Conservation (phyloP, 2,888 invertebrate species). For the Drosophila paranaensis region DNA sequence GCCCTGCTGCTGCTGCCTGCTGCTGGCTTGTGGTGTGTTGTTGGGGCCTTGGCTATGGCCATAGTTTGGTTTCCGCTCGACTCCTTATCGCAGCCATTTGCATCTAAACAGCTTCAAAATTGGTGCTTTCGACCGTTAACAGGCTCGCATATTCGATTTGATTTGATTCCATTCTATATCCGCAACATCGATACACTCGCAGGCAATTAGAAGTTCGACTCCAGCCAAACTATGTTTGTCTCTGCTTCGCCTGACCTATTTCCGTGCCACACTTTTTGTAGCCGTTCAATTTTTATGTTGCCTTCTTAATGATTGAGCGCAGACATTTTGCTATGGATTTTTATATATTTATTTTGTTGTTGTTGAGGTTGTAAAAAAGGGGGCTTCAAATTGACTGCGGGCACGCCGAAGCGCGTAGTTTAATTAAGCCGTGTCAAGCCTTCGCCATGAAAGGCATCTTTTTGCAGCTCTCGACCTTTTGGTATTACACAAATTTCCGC, state of each 20-base stretch:
- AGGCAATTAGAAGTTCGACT: constrained; percentile 53
- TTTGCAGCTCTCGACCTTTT: constrained; percentile 16
- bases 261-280: constrained; percentile 15
- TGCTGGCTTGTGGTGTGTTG: constrained; percentile 20
- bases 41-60: constrained; percentile 22
- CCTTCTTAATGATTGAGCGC: constrained; percentile 60
- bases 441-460: constrained; percentile 16
- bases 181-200: constrained; percentile 33
- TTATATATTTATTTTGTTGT: neutral
- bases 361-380: neutral
- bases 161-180: constrained; percentile 44
- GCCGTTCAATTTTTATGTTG: constrained; percentile 29
- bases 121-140: constrained; percentile 40
- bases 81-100: constrained; percentile 66
- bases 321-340: constrained; percentile 52
- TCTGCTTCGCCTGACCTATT: constrained; percentile 35
- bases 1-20: neutral
- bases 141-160: constrained; percentile 45
- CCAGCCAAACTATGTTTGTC: constrained; percentile 10
- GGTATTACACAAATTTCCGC: constrained; percentile 13
- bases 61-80: constrained; percentile 47
- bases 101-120: constrained; percentile 71
- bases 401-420: constrained; percentile 39
- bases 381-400: constrained; percentile 20
- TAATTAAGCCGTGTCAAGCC: constrained; percentile 59